A percentile compares a stretch with the other conserved stretches of the same genome.
These are phyloP conservation scores for Euphysa ruthae DNA, from an alignment of 30 jellyfish, hydroid and myxozoan genomes.

Conservation along the genomic window DNA sequence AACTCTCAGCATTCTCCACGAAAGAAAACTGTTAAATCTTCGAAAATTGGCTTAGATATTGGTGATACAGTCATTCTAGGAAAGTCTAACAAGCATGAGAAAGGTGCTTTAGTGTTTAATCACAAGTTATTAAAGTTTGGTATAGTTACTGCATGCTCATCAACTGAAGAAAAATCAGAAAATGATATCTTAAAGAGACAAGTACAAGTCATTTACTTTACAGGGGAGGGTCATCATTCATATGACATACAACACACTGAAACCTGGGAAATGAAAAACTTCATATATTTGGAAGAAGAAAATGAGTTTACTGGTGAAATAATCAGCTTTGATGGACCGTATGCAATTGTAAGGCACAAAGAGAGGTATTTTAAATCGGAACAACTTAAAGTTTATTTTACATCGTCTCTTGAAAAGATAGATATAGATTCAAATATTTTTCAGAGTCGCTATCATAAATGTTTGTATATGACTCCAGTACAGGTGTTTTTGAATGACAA, in stretches of 20 bases:
- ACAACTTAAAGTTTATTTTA: slow-evolving; percentile 42
- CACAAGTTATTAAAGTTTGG: slow-evolving; percentile 16
- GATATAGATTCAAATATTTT: neutral
- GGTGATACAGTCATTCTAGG: slow-evolving; percentile 69
- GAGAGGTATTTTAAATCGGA: neutral
- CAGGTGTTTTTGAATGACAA: slow-evolving; percentile 10
- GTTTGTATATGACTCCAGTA: neutral
- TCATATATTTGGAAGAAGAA: slow-evolving; percentile 21
- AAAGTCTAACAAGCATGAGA: slow-evolving; percentile 55
- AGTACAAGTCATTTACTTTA: neutral
- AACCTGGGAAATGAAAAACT: slow-evolving; percentile 19
- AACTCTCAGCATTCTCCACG: slow-evolving; percentile 2
- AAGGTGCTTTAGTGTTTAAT: slow-evolving; percentile 59
- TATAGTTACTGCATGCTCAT: neutral
- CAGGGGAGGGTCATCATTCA: neutral
- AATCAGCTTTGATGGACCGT: slow-evolving; percentile 36
- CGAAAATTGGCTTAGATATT: slow-evolving; percentile 17
- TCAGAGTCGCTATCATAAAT: slow-evolving; percentile 19
- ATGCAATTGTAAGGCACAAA: slow-evolving; percentile 20
- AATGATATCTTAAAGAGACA: neutral
- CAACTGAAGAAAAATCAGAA: neutral
- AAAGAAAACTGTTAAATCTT: neutral
- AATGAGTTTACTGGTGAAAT: slow-evolving; percentile 18
- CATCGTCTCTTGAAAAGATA: slow-evolving; percentile 44
- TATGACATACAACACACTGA: neutral